Evolutionary conservation across 2,888 invertebrate species (phyloP), one percentile per base, ranked within the genome.

Genomic region (Heliconius aoede): DNA sequence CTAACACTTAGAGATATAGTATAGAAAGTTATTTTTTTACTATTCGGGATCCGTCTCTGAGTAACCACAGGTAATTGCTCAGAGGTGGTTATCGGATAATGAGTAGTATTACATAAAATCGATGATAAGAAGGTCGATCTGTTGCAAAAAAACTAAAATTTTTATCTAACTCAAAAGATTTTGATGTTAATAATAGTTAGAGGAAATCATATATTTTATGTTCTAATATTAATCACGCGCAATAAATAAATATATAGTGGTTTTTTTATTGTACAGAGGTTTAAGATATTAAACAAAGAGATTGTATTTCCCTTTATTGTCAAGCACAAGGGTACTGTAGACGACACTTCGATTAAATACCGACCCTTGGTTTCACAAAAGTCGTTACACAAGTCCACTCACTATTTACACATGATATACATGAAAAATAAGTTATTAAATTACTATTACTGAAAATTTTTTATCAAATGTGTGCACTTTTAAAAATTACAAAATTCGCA

Each of bases 311-410:
- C 86, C 87, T 90, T 89, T 88, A 91, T 90, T 91, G 91, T 91
- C 90, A 90, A 89, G 87, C 84, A 88, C 90, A 90, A 88, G 87
- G 86, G 84, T 80, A 85, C 88, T 92, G 93, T 81, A 82, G 85
- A 84, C 90, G 93, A 93, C 93, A 93, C 89, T 90, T 93, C 92
- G 90, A 93, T 92, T 92, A 91, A 92, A 87, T 89, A 85, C 88
- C 89, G 88, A 89, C 90, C 91, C 90, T 91, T 89, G 88, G 89
- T 88, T 89, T 90, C 89, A 90, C 89, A 91, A 89, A 92, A 91
- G 87, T 89, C 87, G 88, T 88, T 88, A 88, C 85, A 64, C 64
- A 83, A 86, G 86, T 85, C 85, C 61, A 46, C 18, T 46, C 86
- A 86, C 89, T 90, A 90, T 89, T 90, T 86, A 85, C 85, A 85